Evolutionary conservation across 2,797 vertebrate genomes (phyloP).

Genomic region (Picus viridis): DNA sequence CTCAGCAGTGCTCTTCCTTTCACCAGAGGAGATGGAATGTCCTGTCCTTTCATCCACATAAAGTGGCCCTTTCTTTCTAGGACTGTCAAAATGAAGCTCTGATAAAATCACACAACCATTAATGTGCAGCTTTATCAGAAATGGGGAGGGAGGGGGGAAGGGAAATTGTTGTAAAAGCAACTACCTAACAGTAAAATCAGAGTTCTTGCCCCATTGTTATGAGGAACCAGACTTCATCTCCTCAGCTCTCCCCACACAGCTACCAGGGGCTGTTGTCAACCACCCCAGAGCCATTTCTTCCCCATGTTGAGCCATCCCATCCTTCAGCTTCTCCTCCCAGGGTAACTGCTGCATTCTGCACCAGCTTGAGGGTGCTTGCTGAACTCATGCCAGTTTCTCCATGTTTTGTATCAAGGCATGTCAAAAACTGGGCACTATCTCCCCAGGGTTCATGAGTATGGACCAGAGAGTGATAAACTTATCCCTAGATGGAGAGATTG

Average conservation of each 20-base stretch:
- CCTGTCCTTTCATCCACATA: not conserved
- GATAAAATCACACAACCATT: not conserved
- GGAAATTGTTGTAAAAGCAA: not conserved
- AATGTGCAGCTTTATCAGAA: not conserved
- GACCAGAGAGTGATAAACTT: not conserved
- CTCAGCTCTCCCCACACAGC: not conserved
- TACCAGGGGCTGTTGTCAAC: not conserved
- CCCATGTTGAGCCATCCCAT: not conserved
- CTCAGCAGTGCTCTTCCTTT: not conserved
- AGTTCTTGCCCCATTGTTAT: not conserved
- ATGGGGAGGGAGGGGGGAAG: not conserved
- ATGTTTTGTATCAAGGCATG: fast-evolving
- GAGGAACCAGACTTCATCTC: not conserved
- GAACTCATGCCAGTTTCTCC: fast-evolving
- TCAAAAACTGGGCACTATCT: not conserved
- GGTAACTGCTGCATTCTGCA: not conserved
- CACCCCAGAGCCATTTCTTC: fast-evolving
- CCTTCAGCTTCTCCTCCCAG: not conserved
- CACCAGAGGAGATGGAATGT: fast-evolving
- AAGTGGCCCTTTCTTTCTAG: not conserved
- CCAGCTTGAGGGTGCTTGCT: fast-evolving
- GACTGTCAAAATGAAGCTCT: not conserved
- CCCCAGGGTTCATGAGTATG: fast-evolving
- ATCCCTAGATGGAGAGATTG: not conserved
- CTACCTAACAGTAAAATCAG: not conserved